Evolutionary conservation across 1,140 invertebrate species (phyloP), one percentile per base, ranked within the genome.

Genomic region (Drosophila varians): DNA sequence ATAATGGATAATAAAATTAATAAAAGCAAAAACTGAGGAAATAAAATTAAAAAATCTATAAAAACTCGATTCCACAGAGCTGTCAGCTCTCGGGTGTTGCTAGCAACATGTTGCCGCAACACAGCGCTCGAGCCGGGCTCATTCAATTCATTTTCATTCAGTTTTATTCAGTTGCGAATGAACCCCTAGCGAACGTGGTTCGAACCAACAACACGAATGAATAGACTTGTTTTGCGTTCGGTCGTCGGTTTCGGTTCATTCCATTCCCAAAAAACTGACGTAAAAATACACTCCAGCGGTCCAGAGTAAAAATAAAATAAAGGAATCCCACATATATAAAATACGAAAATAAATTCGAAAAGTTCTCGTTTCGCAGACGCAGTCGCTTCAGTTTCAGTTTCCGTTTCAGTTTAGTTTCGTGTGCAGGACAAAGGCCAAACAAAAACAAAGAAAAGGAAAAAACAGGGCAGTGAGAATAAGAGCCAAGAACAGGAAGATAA

Each of bases 41-140:
- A 31, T 9, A 31, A 28, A n/a, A n/a, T n/a, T 31, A 9, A 31
- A 31, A 11, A 31, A 31, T 31, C 4, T 31, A 11, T 3, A 11
- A 31, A 9, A 31, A 9, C 11, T 31, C 25, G 25, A 21, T 21
- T 21, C 21, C 21, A 2, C 21, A 5, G 25, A 26, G 28, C 9
- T n/a, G 28, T 9, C 28, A 31, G 28, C 28, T 31, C 28, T 31
- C 38, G 38, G 19, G 0, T 42, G 38, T 42, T 42, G 47, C 36
- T 14, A 36, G 86, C 82, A 86, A 76, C 86, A 84, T 77, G 75
- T 70, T 75, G 73, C 73, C 16, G 58, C 65, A 51, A 46, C 40
- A 72, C 70, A 62, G 71, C 74, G 69, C 68, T 58, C 60, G 53
- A 87, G 80, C 74, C 70, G 26, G 57, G 71, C 74, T 80, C 40